Percentiles rank a stretch among this genome's conserved stretches.
Conservation (phyloP, 2,113 vertebrate species). For the Hassar affinis region DNA sequence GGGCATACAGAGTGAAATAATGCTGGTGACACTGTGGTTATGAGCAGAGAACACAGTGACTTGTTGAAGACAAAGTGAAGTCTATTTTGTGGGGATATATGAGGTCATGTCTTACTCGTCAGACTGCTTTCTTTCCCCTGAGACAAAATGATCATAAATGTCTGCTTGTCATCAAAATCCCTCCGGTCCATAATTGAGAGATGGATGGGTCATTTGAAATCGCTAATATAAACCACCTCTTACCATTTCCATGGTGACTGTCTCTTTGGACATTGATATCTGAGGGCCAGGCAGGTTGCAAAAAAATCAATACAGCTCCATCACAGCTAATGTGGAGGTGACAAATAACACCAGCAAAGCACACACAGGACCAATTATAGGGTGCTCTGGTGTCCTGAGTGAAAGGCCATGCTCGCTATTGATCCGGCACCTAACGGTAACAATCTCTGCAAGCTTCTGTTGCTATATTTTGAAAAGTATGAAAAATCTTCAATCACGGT, state of each 20-base stretch:
- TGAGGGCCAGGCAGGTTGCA: conserved; percentile 54
- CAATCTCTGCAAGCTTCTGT: not conserved
- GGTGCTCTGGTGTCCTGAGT: conserved; percentile 46
- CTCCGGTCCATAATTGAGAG: conserved; percentile 36
- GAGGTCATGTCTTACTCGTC: conserved; percentile 22
- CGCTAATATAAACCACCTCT: conserved; percentile 60
- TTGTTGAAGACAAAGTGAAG: conserved; percentile 30
- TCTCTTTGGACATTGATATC: conserved; percentile 65
- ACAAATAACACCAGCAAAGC: conserved; percentile 62
- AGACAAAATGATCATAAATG: conserved; percentile 30
- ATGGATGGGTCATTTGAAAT: conserved; percentile 48
- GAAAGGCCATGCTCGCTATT: conserved; percentile 10
- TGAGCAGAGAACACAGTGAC: conserved; percentile 18
- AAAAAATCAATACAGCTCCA: conserved; percentile 71
- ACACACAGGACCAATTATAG: conserved; percentile 66
- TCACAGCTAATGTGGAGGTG: conserved; percentile 60
- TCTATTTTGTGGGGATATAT: conserved; percentile 37
- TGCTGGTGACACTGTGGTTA: conserved; percentile 32
- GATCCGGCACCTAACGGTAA: conserved; percentile 3
- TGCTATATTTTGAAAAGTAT: not conserved
- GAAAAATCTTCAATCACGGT: not conserved
- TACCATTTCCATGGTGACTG: conserved; percentile 61
- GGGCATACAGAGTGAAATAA: not conserved
- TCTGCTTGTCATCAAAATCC: conserved; percentile 15
- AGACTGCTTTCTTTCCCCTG: conserved; percentile 12